These are phyloP conservation scores for Poecilia picta DNA, from an alignment of 2,797 vertebrate species.

Conservation along the genomic window DNA sequence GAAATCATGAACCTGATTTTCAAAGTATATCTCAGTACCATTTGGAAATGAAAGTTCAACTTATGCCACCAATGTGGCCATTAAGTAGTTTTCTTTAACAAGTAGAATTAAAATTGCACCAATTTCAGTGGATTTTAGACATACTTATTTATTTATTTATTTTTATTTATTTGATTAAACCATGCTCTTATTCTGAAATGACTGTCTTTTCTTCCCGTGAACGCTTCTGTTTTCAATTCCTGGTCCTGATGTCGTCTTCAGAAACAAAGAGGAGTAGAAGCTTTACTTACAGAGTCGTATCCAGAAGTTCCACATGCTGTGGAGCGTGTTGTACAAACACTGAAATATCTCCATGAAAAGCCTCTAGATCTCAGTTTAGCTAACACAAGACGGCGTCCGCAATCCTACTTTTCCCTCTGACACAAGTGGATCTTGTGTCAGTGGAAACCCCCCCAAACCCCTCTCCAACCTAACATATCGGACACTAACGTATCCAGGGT, in stretches of 20 bases:
- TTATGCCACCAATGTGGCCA: background rate
- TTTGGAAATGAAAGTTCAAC: background rate
- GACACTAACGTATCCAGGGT: conserved; percentile 36
- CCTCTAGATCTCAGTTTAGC: conserved; percentile 3
- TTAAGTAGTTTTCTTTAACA: background rate
- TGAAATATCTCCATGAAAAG: conserved; percentile 56
- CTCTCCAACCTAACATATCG: conserved; percentile 14
- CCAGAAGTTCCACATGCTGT: conserved; percentile 70
- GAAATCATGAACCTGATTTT: background rate
- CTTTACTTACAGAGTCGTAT: conserved; percentile 72
- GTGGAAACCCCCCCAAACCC: conserved; percentile 47
- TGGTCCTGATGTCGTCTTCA: conserved; percentile 12
- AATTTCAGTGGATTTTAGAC: background rate
- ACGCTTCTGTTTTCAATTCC: background rate
- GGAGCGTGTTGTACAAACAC: conserved; percentile 57
- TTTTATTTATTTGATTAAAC: background rate
- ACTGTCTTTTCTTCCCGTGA: conserved; percentile 11
- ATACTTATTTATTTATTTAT: too few relatives aligned
- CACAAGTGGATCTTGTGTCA: conserved; percentile 68
- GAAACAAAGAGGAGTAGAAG: conserved; percentile 33
- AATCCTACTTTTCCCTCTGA: conserved; percentile 43
- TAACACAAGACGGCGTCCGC: conserved; percentile 5
- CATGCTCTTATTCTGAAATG: conserved; percentile 54
- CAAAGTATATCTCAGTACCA: background rate
- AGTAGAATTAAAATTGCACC: background rate